Base-by-base conservation (phyloP, 2,113 vertebrate genomes). In the Henicopernis longicauda region DNA sequence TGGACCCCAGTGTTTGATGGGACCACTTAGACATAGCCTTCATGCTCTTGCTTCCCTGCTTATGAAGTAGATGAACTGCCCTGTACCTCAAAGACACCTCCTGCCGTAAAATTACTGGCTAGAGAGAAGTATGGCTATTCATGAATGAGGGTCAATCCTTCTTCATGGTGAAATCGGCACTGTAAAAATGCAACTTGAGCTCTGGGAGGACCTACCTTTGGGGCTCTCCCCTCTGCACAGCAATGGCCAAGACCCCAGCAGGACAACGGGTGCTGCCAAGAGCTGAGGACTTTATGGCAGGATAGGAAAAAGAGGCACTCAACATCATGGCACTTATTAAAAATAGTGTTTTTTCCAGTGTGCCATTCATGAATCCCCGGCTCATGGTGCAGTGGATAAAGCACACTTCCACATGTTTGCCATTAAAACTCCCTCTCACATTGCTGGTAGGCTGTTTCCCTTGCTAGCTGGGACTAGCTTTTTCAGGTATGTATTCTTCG, bases 321-420 rank as follows among this genome's bases (percentile, higher is more conserved):
- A 36, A 32, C 13, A 5, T 5, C 11, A 55, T 38, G 15, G 18
- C 19, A n/a, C 16, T 76, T 58, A 11, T 34, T 55, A 23, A 31
- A 79, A 81, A 25, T 54, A 27, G 1, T 44, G 2, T 10, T 82
- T 90, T 42, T 50, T 49, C 8, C 10, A 22, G 20, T 52, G 15
- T 42, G 38, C 16, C 38, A 25, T 54, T 74, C 27, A 45, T 4
- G 4, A 52, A 31, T 42, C 25, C 32, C 19, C 0, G 0, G 14
- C 50, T 74, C 9, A 3, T 1, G 4, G 70, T 34, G 34, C 3
- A 1, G 18, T n/a, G 25, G 55, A 59, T 8, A 85, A 76, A 80
- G 29, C 31, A 71, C 12, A 8, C 7, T 67, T 55, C 29, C 21
- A 11, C 15, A 5, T 2, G 1, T 65, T 85, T 21, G 3, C 32